Conservation (phyloP, 2,113 vertebrate genomes). For the Neolamprologus variostigma region DNA sequence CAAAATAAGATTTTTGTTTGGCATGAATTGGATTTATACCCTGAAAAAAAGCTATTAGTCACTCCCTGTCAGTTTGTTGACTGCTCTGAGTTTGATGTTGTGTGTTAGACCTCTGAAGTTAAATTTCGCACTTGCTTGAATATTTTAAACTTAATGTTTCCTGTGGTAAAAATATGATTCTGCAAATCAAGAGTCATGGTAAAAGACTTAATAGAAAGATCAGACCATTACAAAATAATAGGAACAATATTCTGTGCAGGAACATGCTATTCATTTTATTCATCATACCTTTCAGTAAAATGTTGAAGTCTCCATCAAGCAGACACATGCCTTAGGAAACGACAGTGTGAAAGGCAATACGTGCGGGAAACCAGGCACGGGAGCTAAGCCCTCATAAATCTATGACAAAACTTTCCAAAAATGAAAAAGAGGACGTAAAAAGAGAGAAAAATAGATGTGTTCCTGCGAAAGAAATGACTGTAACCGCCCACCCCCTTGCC, state of each 20-base stretch:
- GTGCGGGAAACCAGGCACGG: conserved; percentile 43
- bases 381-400: conserved; percentile 67
- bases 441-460: conserved; percentile 45
- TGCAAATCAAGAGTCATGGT: conserved; percentile 41
- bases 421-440: conserved; percentile 47
- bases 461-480: conserved; percentile 70
- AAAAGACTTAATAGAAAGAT: conserved; percentile 31
- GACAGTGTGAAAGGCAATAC: conserved; percentile 53
- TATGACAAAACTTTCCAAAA: conserved; percentile 66
- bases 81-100: conserved; percentile 46
- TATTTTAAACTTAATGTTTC: conserved; percentile 49
- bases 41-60: conserved; percentile 67
- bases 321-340: conserved; percentile 57
- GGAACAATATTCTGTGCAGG: conserved; percentile 14
- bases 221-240: conserved; percentile 1
- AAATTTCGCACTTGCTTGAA: conserved; percentile 48
- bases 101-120: conserved; percentile 42
- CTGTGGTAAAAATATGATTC: conserved; percentile 24
- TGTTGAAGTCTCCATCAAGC: conserved; percentile 49
- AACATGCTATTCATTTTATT: conserved; percentile 41
- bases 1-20: conserved; percentile 75
- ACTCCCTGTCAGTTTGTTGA: conserved; percentile 67
- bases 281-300: conserved; percentile 45
- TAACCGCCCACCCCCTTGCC: conserved; percentile 57
- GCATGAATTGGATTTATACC: conserved; percentile 74